Evolutionary conservation across 2,888 invertebrate species (phyloP).

Genomic region (Serripes groenlandicus): DNA sequence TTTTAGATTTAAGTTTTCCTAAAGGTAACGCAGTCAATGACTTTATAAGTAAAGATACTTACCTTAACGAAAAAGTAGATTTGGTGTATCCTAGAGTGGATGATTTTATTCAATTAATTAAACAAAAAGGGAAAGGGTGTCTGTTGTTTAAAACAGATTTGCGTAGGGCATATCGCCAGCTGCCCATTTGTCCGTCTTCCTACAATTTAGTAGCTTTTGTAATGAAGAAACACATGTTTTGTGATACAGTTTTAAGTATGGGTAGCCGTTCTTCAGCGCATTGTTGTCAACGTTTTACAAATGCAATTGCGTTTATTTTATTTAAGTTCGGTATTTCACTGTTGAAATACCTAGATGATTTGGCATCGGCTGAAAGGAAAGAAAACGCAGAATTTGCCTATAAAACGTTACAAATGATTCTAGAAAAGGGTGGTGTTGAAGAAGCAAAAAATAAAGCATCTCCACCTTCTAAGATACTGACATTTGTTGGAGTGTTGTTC

Average conservation of each 20-base stretch:
- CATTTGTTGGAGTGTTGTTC: not conserved
- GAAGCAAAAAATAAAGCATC: not conserved
- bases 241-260: not conserved
- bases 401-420: not conserved
- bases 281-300: not conserved
- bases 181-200: not conserved
- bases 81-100: not conserved
- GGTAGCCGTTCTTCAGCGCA: not conserved
- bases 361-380: not conserved
- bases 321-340: not conserved
- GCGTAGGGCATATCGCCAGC: not conserved
- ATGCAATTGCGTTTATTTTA: not conserved
- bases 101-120: slow-evolving; percentile 1
- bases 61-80: not conserved
- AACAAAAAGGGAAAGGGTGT: not conserved
- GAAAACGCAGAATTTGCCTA: not conserved
- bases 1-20: not conserved
- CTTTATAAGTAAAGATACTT: not conserved
- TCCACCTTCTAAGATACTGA: not conserved
- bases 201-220: not conserved
- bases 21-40: not conserved
- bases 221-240: not conserved
- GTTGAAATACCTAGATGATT: not conserved
- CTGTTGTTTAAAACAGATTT: slow-evolving; percentile 2
- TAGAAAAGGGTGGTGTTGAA: not conserved